Evolutionary conservation across 2,888 invertebrate genomes (phyloP), one percentile per base, ranked within the genome.

Genomic region (Arge pagana): DNA sequence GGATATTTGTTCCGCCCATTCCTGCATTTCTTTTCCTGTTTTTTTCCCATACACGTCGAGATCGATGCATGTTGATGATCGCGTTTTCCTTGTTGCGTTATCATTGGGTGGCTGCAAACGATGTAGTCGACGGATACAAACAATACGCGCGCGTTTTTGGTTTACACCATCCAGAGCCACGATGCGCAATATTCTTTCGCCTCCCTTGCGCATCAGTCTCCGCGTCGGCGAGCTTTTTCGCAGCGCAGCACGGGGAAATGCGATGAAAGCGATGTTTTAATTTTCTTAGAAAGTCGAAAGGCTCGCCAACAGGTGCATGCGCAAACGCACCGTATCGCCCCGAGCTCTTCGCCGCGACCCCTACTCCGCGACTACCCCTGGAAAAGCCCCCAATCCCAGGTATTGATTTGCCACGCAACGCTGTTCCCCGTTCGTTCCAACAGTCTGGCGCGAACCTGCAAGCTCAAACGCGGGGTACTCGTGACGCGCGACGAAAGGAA

Each of bases 361-460:
- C 76, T 52, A 72, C 68, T 31, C 45, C 48, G 55, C 56, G 36
- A 33, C 51, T 28, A 35, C 56, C 41, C 50, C 60, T 52, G 52
- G 45, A 60, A 59, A 56, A 53, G 55, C 61, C 54, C 54, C 58
- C 42, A 40, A 51, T 35, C 23, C 50, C 59, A 57, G 70, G 70
- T 74, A 74, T 74, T 74, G 74, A 74, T 74, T 74, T 72, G 63
- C 68, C 70, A 69, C 68, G 71, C 66, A 68, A 66, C 60, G 50
- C 66, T 63, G 67, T 67, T 65, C 68, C 68, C 66, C 65, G 67
- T 68, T 65, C 67, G 70, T n/a, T n/a, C 70, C 68, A 65, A 59
- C 68, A 70, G 71, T 71, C 66, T 62, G 68, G 66, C 65, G 65
- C 67, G 66, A 57, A 62, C 61, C 63, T 65, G 64, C 64, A 60